These are phyloP conservation scores for Serinus canaria DNA, from an alignment of 2,113 vertebrate species.

Conservation along the genomic window DNA sequence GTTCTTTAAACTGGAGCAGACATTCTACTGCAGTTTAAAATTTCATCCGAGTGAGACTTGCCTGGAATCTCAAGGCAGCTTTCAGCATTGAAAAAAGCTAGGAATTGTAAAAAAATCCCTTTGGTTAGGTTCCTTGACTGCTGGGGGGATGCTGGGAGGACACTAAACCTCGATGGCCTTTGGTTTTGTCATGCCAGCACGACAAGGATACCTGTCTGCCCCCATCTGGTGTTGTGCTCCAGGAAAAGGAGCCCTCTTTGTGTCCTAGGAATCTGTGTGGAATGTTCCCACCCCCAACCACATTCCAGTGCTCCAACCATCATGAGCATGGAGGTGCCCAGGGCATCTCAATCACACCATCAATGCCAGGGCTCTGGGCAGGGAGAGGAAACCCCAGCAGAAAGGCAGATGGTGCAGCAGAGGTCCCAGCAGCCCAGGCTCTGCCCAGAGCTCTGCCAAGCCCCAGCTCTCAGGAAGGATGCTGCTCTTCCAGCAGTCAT, in stretches of 20 bases:
- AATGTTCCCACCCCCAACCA: not conserved
- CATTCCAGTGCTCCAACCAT: not conserved
- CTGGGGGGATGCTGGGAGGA: not conserved
- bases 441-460: not conserved
- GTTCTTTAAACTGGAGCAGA: not conserved
- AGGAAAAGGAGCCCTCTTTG: not conserved
- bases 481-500: not conserved
- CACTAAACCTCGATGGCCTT: not conserved
- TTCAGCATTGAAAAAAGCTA: not conserved
- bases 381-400: not conserved
- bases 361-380: not conserved
- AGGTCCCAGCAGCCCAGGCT: not conserved
- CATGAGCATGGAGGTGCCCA: not conserved
- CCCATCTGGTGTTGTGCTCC: not conserved
- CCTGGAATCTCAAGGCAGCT: not conserved
- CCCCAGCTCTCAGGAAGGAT: not conserved
- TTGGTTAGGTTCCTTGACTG: not conserved
- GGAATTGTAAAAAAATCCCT: not conserved
- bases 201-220: not conserved
- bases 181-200: not conserved
- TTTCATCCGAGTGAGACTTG: not conserved
- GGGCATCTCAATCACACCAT: not conserved
- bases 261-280: not conserved
- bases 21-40: not conserved
- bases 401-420: not conserved